Conservation (phyloP, 2,888 invertebrate genomes). For the Leptinotarsa haldemani region DNA sequence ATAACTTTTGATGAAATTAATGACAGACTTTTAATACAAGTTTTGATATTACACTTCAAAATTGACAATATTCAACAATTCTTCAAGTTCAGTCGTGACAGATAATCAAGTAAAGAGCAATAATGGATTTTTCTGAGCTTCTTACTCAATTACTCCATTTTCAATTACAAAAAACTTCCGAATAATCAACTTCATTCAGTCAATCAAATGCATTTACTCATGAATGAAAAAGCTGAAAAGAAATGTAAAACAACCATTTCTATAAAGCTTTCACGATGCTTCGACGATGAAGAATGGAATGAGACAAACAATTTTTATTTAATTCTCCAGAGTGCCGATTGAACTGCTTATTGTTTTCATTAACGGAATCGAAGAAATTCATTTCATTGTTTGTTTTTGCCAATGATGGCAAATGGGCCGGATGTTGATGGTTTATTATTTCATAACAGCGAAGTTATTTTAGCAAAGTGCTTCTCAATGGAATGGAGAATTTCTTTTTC, state of each 20-base stretch:
- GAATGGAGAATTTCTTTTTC: not conserved
- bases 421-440: conserved; percentile 1
- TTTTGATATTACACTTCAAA: no score
- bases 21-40: no score
- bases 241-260: not conserved
- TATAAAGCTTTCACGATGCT: not conserved
- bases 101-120: no score
- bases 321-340: not conserved
- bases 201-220: not conserved
- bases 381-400: conserved; percentile 1
- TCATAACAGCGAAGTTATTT: not conserved
- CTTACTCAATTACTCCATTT: not conserved
- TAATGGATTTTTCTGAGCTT: not conserved
- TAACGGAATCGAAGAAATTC: not conserved
- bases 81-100: no score
- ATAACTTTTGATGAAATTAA: no score
- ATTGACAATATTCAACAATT: no score
- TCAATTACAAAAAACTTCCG: not conserved
- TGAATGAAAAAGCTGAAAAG: not conserved
- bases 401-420: not conserved
- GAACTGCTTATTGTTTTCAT: conserved; percentile 14
- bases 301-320: conserved; percentile 5
- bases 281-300: not conserved
- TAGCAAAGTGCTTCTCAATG: not conserved
- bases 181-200: not conserved